Percentiles rank a stretch among this genome's conserved stretches.
These are phyloP conservation scores for Notarius quadriscutis DNA, from an alignment of 2,113 vertebrate genomes.

Conservation along the genomic window DNA sequence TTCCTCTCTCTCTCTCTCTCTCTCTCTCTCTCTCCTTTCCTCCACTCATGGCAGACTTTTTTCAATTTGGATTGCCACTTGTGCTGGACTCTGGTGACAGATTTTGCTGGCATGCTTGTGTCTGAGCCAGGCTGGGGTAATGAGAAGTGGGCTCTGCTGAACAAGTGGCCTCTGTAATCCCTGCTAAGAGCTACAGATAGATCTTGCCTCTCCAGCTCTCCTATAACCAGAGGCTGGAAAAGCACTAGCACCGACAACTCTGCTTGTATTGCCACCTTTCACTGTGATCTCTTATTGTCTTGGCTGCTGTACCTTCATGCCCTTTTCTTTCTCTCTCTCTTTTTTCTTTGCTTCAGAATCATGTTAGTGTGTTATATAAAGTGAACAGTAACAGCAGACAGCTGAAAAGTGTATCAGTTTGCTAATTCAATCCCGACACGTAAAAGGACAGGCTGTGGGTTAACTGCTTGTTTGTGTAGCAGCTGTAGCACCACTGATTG, in stretches of 20 bases:
- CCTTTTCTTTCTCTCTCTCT: conserved; percentile 1
- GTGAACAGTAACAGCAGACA: conserved; percentile 12
- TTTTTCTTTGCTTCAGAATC: neutral
- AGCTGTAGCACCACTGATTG: conserved; percentile 8
- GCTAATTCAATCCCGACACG: conserved; percentile 21
- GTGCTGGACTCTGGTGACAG: conserved; percentile 67
- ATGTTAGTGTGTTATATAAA: conserved; percentile 21
- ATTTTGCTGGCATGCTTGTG: conserved; percentile 62
- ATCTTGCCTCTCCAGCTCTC: conserved; percentile 52
- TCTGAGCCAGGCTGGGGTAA: conserved; percentile 59
- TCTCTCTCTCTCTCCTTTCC: conserved; percentile 49
- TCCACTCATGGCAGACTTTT: conserved; percentile 65
- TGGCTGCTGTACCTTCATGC: neutral
- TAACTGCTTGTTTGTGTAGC: conserved; percentile 28
- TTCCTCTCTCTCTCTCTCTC: conserved; percentile 39
- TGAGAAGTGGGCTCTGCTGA: conserved; percentile 65
- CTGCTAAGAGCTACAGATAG: conserved; percentile 56
- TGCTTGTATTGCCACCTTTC: conserved; percentile 39
- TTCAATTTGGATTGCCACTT: conserved; percentile 69
- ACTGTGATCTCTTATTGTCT: conserved; percentile 15
- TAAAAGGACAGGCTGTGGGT: conserved; percentile 19
- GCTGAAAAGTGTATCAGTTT: conserved; percentile 7
- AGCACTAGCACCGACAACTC: neutral
- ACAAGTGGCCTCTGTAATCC: conserved; percentile 67
- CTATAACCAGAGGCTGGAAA: conserved; percentile 43